Base-by-base conservation (phyloP, 37 sponge, comb jelly and placozoan genomes). In the Agelas oroides region DNA sequence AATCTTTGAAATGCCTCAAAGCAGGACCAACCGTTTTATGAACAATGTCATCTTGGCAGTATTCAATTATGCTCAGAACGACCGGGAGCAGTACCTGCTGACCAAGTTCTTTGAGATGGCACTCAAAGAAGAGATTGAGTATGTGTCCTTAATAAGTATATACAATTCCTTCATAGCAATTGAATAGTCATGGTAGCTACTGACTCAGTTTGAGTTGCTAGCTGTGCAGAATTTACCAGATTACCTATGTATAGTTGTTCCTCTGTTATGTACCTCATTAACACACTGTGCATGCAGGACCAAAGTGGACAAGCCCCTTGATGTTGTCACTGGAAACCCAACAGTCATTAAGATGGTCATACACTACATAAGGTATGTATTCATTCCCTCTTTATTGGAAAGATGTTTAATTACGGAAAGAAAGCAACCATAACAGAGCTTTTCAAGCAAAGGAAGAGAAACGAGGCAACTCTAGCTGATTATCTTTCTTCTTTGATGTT, bases 271-370 rank as follows among this genome's bases (percentile, higher is more conserved):
- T n/a, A n/a, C n/a, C n/a, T n/a, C n/a, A n/a, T n/a, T n/a, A n/a
- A n/a, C n/a, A n/a, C n/a, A n/a, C n/a, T n/a, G n/a, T n/a, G n/a
- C n/a, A n/a, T 46, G 8, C 41, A 93, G 93, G 53, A 84, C 88
- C 23, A 96, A 97, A 65, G 99, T 99, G 40, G 95, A 97, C 79
- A 88, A 84, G 80, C 66, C 96, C 56, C 81, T 69, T 70, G 99
- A 99, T 70, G 88, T 99, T 70, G 86, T 97, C 55, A 97, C 95
- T 13, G 97, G 97, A 12, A 97, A 97, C 60, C 99, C 99, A 32
- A 95, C 95, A 53, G 99, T 99, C 59, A 93, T 99, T 78, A 94
- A 97, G 93, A 88, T 99, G 91, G 97, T 95, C 17, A 92, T 99
- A 58, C 95, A 94, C 63, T 97, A 92, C 88, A 97, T 92, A 23